Conservation (phyloP, 1,140 invertebrate species). For the Rhyacophila brunnea region DNA sequence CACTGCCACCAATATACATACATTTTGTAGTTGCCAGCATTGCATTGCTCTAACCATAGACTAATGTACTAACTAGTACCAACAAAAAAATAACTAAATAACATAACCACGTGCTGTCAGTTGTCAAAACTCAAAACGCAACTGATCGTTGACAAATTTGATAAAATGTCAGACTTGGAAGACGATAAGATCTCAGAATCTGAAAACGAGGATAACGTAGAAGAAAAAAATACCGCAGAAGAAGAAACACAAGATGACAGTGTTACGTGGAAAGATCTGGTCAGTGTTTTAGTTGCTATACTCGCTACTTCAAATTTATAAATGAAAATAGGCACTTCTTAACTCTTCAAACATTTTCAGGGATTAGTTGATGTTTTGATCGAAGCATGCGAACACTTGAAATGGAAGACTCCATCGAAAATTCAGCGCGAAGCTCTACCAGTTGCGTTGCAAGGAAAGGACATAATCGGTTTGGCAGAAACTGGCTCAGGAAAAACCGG, state of each 20-base stretch:
- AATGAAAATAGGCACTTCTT: neutral
- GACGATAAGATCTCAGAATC: too few species aligned
- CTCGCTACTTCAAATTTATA: neutral
- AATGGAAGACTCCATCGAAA: slow-evolving; percentile 92
- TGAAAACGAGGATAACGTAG: neutral
- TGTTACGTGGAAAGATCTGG: slow-evolving; percentile 62
- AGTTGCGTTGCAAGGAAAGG: slow-evolving; percentile 85
- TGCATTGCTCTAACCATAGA: too few species aligned
- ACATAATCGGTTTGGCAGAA: slow-evolving; percentile 95
- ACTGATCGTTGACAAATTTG: neutral
- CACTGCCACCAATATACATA: too few species aligned
- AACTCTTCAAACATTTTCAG: slow-evolving; percentile 52
- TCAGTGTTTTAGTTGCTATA: slow-evolving; percentile 40
- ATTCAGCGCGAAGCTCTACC: slow-evolving; percentile 95
- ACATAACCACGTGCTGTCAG: neutral
- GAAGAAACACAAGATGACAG: slow-evolving; percentile 21
- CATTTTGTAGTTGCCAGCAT: too few species aligned
- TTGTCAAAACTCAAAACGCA: slow-evolving; percentile 2
- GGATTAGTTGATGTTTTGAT: slow-evolving; percentile 90
- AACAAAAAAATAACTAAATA: too few species aligned
- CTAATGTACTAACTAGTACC: too few species aligned
- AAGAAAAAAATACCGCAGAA: slow-evolving; percentile 1
- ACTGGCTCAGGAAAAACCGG: slow-evolving; percentile 98
- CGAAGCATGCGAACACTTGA: slow-evolving; percentile 86
- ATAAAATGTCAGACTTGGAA: too few species aligned